Base-by-base conservation (phyloP, 2,113 vertebrate species). In the Illadopsis cleaveri region DNA sequence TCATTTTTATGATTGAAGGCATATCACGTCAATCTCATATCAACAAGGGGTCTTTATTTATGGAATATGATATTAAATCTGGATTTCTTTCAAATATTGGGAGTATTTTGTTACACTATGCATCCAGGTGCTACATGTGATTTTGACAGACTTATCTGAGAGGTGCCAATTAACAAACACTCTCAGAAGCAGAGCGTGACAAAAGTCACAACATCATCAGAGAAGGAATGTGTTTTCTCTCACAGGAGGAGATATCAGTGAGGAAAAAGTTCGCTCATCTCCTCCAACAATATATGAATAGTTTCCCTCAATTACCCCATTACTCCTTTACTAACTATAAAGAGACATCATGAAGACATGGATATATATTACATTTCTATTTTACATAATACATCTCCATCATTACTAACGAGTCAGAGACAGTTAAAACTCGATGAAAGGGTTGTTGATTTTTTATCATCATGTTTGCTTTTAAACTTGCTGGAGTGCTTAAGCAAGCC, bases 151-250 rank as follows among this genome's bases (percentile, higher is more conserved):
- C 70, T 95, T 62, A 91, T 95, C 84, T 5, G 21, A 93, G 95
- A 96, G 91, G 57, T 96, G 93, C 81, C 95, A 96, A 97, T 97
- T 96, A 97, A 87, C 90, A 92, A 96, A 95, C 82, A 83, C 50
- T 35, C 93, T 96, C 93, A 93, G 92, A 95, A 94, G 86, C 72
- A 91, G 78, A 96, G 69, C 13, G 7, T 94, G 94, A 95, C 95
- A 96, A 84, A 96, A 97, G 94, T 97, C 92, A 96, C 93, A 97
- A 84, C 92, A 93, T 90, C 90, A 81, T 93, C 77, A 87, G 80
- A 79, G 66, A 76, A 89, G 93, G 73, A 90, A 90, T 85, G 90
- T 45, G 58, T 89, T 97, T 77, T 90, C 90, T 82, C 60, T 93
- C 86, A 48, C 45, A 71, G 88, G 35, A 89, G 65, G 80, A 94